Evolutionary conservation across 2,888 invertebrate species (phyloP).

Genomic region (Calameuta pallipes): DNA sequence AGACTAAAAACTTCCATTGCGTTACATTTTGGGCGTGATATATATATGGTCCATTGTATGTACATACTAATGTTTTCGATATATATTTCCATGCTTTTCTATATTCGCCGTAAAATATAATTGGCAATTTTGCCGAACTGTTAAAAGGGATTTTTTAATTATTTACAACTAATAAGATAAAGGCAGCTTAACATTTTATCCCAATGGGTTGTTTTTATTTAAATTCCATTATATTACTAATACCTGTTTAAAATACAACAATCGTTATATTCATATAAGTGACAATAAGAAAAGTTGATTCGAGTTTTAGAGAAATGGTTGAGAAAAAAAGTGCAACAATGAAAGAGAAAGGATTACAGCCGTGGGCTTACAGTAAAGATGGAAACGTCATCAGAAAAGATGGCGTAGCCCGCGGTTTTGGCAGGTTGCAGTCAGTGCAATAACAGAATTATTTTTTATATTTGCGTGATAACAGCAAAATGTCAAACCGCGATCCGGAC

Average conservation of each 20-base stretch:
- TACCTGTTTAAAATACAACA: not conserved
- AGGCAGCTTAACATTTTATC: not conserved
- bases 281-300: not conserved
- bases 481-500: slow-evolving; percentile 81
- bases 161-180: not conserved
- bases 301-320: not conserved
- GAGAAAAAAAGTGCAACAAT: not conserved
- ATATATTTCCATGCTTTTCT: not conserved
- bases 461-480: slow-evolving; percentile 49
- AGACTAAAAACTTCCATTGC: not conserved
- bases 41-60: not conserved
- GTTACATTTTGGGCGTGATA: not conserved
- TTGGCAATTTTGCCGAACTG: not conserved
- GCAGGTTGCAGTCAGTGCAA: not conserved
- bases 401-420: slow-evolving; percentile 7
- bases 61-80: not conserved
- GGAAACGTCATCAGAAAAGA: not conserved
- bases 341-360: not conserved
- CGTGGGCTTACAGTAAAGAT: not conserved
- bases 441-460: not conserved
- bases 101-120: not conserved
- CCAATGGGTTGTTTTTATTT: not conserved
- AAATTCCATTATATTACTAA: not conserved
- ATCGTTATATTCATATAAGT: not conserved
- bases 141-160: not conserved